Evolutionary conservation across 2,888 invertebrate genomes (phyloP).

Genomic region (Zhengitettix transpicula): DNA sequence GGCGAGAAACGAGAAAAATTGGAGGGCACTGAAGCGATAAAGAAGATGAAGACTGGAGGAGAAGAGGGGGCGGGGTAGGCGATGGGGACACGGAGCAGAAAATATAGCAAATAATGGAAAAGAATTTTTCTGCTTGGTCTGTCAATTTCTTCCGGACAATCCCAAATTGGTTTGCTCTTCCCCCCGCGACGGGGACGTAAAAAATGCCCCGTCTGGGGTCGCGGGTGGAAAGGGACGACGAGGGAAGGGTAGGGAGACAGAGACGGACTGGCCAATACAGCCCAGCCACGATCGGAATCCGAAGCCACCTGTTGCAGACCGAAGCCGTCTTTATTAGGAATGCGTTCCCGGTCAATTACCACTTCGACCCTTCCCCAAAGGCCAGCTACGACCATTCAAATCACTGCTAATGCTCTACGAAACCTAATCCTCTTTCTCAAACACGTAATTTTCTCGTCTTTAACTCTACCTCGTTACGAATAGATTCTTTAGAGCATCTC

Average conservation of each 20-base stretch:
- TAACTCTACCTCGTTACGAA: no score
- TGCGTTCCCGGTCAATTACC: not conserved
- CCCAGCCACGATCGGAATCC: conserved; percentile 9
- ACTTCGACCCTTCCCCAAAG: no score
- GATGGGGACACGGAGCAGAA: not conserved
- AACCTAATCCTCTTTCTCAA: no score
- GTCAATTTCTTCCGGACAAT: conserved; percentile 9
- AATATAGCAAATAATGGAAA: conserved; percentile 1
- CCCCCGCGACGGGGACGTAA: not conserved
- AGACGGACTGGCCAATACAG: not conserved
- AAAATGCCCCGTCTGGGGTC: not conserved
- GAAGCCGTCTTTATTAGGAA: not conserved
- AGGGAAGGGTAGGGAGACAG: not conserved
- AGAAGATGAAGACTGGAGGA: not conserved
- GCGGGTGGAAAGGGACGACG: not conserved
- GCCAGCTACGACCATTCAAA: no score
- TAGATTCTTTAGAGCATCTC: no score
- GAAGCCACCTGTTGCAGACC: conserved; percentile 8
- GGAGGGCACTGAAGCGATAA: not conserved
- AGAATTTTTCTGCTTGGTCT: conserved; percentile 8
- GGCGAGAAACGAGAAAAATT: no score
- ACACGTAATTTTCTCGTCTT: no score
- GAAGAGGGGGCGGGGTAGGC: not conserved
- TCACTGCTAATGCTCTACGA: no score
- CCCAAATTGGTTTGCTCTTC: not conserved